These are phyloP conservation scores for Sebastes vulpes DNA, from an alignment of 2,797 vertebrate species.

Conservation along the genomic window DNA sequence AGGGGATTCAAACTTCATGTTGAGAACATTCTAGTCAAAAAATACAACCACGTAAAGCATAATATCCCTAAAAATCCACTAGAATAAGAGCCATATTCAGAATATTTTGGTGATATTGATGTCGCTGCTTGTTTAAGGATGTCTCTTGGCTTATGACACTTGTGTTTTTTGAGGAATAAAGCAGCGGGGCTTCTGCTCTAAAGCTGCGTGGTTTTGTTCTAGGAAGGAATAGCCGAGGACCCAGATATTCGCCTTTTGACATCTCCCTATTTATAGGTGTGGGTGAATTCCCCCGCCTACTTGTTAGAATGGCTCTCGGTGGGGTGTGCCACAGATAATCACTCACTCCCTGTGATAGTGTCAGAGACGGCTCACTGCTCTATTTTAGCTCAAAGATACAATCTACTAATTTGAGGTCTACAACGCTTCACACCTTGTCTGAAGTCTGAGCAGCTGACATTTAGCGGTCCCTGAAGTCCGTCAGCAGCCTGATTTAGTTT, in stretches of 20 bases:
- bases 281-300: slow-evolving; percentile 37
- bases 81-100: background rate
- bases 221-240: slow-evolving; percentile 2
- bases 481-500: slow-evolving; percentile 13
- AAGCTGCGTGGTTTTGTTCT: background rate
- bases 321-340: slow-evolving; percentile 39
- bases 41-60: background rate
- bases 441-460: background rate
- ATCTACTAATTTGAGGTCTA: background rate
- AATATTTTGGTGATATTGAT: background rate
- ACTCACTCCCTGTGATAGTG: slow-evolving; percentile 14
- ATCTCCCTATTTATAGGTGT: slow-evolving; percentile 40
- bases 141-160: background rate
- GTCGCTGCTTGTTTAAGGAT: background rate
- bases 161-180: background rate
- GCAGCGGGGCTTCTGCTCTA: background rate
- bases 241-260: slow-evolving; percentile 4
- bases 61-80: background rate
- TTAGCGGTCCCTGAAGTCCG: background rate
- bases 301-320: slow-evolving; percentile 44
- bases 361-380: slow-evolving; percentile 20
- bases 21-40: background rate
- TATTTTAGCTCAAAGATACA: slow-evolving; percentile 13
- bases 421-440: background rate
- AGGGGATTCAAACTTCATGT: slow-evolving; percentile 39